Conservation (phyloP, 1,140 invertebrate genomes). For the Eupeodes corollae region DNA sequence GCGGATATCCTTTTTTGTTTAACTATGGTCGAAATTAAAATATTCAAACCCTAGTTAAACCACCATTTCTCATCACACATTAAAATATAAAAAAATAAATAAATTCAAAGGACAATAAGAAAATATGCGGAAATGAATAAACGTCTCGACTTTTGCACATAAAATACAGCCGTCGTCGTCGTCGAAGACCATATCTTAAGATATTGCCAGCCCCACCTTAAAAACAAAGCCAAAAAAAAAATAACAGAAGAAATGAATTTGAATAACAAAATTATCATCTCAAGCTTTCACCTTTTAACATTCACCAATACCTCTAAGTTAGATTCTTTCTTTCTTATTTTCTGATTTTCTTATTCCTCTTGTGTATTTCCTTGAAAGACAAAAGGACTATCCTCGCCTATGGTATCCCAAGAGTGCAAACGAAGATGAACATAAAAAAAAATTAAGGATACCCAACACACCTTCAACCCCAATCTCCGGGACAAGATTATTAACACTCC, state of each 20-base stretch:
- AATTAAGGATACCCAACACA: background rate
- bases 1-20: slow-evolving; percentile 20
- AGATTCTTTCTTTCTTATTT: too few relatives aligned
- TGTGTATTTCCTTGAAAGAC: background rate
- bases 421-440: background rate
- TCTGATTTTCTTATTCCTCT: background rate
- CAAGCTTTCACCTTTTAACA: slow-evolving; percentile 9
- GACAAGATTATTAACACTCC: slow-evolving; percentile 36
- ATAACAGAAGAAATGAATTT: slow-evolving; percentile 18
- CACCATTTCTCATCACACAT: too few relatives aligned
- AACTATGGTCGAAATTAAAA: slow-evolving; percentile 35
- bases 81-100: slow-evolving; percentile 13
- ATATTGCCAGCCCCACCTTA: too few relatives aligned
- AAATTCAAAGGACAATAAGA: slow-evolving; percentile 6
- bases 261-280: slow-evolving; percentile 37
- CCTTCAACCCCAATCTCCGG: slow-evolving; percentile 1
- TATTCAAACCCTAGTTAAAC: slow-evolving; percentile 2
- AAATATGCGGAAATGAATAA: slow-evolving; percentile 32
- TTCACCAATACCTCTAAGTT: too few relatives aligned
- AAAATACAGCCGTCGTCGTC: too few relatives aligned
- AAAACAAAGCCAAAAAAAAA: background rate
- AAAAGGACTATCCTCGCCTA: background rate
- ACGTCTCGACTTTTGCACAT: slow-evolving; percentile 17
- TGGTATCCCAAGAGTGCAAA: background rate
- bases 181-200: too few relatives aligned